phyloP scores from a whole-genome alignment of 2,888 invertebrate species.

The Cheilosia vernalis region DNA sequence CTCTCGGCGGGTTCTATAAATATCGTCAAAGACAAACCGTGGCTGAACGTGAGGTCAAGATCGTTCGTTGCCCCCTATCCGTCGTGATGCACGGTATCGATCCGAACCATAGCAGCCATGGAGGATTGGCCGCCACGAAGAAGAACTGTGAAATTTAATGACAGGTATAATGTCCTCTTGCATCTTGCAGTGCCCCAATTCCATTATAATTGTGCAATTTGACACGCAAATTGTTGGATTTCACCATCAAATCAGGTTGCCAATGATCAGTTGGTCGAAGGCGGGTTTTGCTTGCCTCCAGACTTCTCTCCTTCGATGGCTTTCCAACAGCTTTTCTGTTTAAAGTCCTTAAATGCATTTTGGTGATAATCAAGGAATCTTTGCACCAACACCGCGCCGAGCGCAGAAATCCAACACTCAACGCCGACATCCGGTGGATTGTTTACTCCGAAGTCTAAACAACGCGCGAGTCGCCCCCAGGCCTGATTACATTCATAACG shows the following conservation, averaged over 20 bases:
- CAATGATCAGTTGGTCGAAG: background rate
- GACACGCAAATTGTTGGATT: conserved; percentile 48
- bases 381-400: conserved; percentile 23
- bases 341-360: background rate
- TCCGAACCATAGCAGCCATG: conserved; percentile 30
- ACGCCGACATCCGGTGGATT: conserved; percentile 74
- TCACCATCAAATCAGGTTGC: conserved; percentile 40
- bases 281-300: background rate
- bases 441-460: conserved; percentile 59
- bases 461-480: conserved; percentile 67
- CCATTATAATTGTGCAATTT: conserved; percentile 52
- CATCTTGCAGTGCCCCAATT: conserved; percentile 15
- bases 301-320: background rate
- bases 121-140: conserved; percentile 9
- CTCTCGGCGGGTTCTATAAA: conserved; percentile 56
- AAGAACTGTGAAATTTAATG: conserved; percentile 30
- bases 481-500: conserved; percentile 72
- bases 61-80: conserved; percentile 69
- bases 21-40: conserved; percentile 56
- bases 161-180: conserved; percentile 43
- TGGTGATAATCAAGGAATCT: conserved; percentile 34
- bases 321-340: background rate
- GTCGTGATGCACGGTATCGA: conserved; percentile 21
- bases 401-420: conserved; percentile 67
- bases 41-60: conserved; percentile 72